A percentile compares a stretch with the other conserved stretches of the same genome.
phyloP scores from a whole-genome alignment of 2,888 invertebrate species.

The Pegoplata infirma region DNA sequence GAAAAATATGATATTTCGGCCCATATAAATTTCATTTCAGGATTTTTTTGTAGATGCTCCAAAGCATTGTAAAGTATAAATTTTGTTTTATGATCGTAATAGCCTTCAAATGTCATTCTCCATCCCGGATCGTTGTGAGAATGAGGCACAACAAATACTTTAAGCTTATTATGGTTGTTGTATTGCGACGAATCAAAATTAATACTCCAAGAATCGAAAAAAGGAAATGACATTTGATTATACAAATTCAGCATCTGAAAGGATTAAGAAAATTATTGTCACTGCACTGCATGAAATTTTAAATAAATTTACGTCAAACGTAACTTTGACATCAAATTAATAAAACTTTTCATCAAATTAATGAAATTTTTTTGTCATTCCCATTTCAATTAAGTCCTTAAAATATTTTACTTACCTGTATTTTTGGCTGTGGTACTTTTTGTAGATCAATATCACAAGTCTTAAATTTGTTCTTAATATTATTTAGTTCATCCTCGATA shows the following conservation, averaged over 20 bases:
- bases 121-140: conserved; percentile 99
- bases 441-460: conserved; percentile 81
- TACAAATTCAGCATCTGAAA: conserved; percentile 93
- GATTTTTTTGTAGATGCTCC: conserved; percentile 83
- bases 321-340: too few species aligned
- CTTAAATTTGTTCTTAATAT: conserved; percentile 27
- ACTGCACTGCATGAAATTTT: too few species aligned
- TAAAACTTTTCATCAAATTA: too few species aligned
- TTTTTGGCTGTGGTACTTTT: conserved; percentile 82
- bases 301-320: too few species aligned
- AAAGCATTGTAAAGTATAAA: conserved; percentile 95
- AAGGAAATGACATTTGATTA: conserved; percentile 91
- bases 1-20: conserved; percentile 97
- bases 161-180: conserved; percentile 87
- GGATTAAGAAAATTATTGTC: neutral
- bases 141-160: conserved; percentile 97
- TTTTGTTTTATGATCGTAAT: conserved; percentile 92
- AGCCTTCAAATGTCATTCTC: conserved; percentile 97
- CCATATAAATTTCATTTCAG: conserved; percentile 95
- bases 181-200: conserved; percentile 87
- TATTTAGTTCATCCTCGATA: too few species aligned
- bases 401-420: conserved; percentile 82
- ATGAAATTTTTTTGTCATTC: too few species aligned
- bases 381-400: too few species aligned
- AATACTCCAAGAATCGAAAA: conserved; percentile 96